Evolutionary conservation across 2,888 invertebrate species (phyloP).

Genomic region (Drosophila ustulata): DNA sequence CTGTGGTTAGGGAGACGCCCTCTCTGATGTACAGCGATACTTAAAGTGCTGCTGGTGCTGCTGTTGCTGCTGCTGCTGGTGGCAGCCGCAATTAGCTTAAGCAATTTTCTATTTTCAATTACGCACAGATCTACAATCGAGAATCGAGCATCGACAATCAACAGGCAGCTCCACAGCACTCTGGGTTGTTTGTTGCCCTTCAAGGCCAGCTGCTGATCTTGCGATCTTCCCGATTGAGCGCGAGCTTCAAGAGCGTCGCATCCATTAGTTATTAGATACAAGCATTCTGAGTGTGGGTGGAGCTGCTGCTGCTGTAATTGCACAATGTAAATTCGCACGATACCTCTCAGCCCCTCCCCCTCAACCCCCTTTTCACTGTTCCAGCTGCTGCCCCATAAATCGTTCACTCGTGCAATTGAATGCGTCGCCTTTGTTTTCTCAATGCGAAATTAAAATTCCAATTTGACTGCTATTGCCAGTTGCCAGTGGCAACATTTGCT

Average conservation of each 20-base stretch:
- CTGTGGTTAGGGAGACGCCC: slow-evolving; percentile 4
- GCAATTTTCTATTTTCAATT: slow-evolving; percentile 59
- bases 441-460: slow-evolving; percentile 78
- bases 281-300: slow-evolving; percentile 10
- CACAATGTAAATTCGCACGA: slow-evolving; percentile 59
- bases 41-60: slow-evolving; percentile 35
- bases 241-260: slow-evolving; percentile 25
- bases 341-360: too few relatives aligned
- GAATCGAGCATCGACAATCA: slow-evolving; percentile 23
- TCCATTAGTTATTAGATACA: slow-evolving; percentile 15
- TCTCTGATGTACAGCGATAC: background rate
- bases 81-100: slow-evolving; percentile 62
- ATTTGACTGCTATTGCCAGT: slow-evolving; percentile 50
- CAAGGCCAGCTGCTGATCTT: slow-evolving; percentile 42
- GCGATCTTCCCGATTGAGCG: slow-evolving; percentile 9
- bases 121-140: slow-evolving; percentile 25
- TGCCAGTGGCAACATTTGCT: slow-evolving; percentile 1
- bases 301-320: slow-evolving; percentile 45
- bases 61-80: background rate
- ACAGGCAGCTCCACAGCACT: slow-evolving; percentile 22
- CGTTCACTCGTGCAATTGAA: slow-evolving; percentile 62
- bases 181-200: background rate
- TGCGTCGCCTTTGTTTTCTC: slow-evolving; percentile 75
- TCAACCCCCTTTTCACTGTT: background rate
- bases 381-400: slow-evolving; percentile 4